Evolutionary conservation across 1,140 invertebrate species (phyloP), one percentile per base, ranked within the genome.

Genomic region (Schlechtendalia chinensis): DNA sequence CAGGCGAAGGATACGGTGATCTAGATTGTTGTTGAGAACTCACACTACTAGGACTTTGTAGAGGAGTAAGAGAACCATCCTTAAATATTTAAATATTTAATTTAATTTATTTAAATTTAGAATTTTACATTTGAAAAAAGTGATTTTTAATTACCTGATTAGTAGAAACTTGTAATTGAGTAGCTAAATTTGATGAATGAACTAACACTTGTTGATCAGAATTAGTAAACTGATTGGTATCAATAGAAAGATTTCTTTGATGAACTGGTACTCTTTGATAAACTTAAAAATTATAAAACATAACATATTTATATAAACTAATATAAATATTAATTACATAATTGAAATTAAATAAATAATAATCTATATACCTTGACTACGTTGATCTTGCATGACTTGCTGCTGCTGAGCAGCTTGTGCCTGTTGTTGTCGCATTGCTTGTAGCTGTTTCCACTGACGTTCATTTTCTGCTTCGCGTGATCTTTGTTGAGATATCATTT

Each of bases 391-490:
- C 83, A 93, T 90, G 82, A 91, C 90, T 86, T 92, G 90, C 84
- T 94, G 92, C 81, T 94, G 93, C 82, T 93, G 89, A 84, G 93
- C 92, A 22, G 91, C 89, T 92, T 81, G 90, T 6, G 58, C 58
- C 82, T 94, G 90, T 85, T 94, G 93, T 84, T 94, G 92, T 27
- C 93, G 88, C 81, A 91, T 85, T 29, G 92, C 92, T 86, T 95
- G 93, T 82, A 94, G 85, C 82, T 94, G 92, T 86, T 96, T 96
- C 94, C 94, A 96, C 83, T 93, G 90, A 19, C 92, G 87, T 86
- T 94, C 93, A 84, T 94, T 92, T 86, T 95, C 94, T 56, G 92
- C 91, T 87, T 94, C 93, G 84, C 90, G 88, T 17, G 88, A 88
- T 84, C 91, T 91, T 83, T 89, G 88, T 83, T 89, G 90, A 82